Evolutionary conservation across 2,797 vertebrate genomes (phyloP).

Genomic region (Pangasius mekongensis): DNA sequence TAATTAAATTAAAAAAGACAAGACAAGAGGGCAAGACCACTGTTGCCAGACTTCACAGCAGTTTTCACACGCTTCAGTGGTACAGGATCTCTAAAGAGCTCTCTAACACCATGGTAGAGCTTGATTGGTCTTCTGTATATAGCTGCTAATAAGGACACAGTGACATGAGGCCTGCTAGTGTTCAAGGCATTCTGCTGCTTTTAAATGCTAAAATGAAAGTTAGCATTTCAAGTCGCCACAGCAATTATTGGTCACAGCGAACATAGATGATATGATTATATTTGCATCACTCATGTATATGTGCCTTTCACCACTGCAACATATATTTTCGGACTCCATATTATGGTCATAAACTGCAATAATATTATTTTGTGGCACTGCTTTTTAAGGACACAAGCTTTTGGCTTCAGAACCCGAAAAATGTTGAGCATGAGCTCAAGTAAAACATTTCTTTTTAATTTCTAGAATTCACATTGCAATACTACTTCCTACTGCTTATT

Average conservation of each 20-base stretch:
- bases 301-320: not conserved
- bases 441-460: not conserved
- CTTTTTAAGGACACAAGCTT: not conserved
- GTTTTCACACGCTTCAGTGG: not conserved
- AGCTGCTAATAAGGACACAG: not conserved
- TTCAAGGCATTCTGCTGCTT: not conserved
- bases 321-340: not conserved
- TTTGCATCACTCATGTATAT: not conserved
- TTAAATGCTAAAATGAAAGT: not conserved
- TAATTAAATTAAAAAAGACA: conserved; percentile 17
- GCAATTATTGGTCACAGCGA: not conserved
- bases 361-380: not conserved
- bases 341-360: not conserved
- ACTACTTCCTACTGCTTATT: not conserved
- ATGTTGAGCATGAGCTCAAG: not conserved
- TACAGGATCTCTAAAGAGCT: too few species aligned
- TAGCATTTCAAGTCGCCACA: too few species aligned
- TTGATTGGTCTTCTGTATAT: not conserved
- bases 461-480: not conserved
- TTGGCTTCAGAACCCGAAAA: not conserved
- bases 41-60: not conserved
- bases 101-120: not conserved
- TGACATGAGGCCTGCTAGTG: not conserved
- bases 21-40: not conserved
- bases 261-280: not conserved